Evolutionary conservation across 92 coral and sea anemone species (phyloP), one percentile per base, ranked within the genome.

Genomic region (Palythoa heliodiscus): DNA sequence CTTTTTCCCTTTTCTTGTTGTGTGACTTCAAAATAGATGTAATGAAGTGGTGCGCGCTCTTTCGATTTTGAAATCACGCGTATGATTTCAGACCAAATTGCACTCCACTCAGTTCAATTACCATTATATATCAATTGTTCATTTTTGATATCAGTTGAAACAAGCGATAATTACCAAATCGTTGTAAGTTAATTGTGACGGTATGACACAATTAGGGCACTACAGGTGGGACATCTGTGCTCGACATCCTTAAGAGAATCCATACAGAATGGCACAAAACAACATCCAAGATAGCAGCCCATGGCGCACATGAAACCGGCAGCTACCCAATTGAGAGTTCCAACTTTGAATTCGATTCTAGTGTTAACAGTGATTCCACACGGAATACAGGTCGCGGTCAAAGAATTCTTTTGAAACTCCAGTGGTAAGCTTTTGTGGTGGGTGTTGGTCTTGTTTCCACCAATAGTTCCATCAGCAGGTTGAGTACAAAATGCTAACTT

Each of bases 221-320:
- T 76, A 50, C 81, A 76, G 20, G 29, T 76, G 10, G 81, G 81
- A 53, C 81, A 76, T 23, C 40, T 53, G 38, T 76, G 81, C 66
- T 76, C 37, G 68, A 29, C 68, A 24, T 76, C 81, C 47, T 76
- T 76, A 40, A 76, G 23, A 55, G 81, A 76, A 37, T 54, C 81
- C 67, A 76, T 25, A 19, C 40, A 52, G 67, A 76, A 76, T 35
- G 81, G 81, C 37, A 76, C 66, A 2, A 76, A 23, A 13, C 81
- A 76, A 35, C 81, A 76, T 4, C 81, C 81, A 11, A n/a, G 47
- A 60, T 2, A 76, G 48, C 67, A 76, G 15, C 81, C 68, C 50
- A 76, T 74, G 35, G 78, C 61, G 20, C 78, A 74, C 14, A 50
- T 23, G 13, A 76, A 54, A 19, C 67, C 81, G 64, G 81, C 48